Evolutionary conservation across 2,113 vertebrate genomes (phyloP).

Genomic region (Buteo buteo): DNA sequence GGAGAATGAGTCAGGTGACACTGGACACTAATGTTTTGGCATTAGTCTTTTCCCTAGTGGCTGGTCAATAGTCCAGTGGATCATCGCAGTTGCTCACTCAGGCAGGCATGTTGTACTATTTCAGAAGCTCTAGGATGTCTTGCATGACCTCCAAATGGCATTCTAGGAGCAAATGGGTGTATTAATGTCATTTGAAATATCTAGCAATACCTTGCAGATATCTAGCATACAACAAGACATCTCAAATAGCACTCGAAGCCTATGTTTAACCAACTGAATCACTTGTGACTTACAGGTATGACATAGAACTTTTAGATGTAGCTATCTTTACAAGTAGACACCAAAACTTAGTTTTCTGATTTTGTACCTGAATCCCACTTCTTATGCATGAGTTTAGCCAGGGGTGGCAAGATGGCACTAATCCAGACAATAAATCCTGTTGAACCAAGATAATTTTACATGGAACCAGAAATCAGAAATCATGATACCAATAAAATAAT

Average conservation of each 20-base stretch:
- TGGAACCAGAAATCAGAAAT: background rate
- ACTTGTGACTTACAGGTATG: accelerated
- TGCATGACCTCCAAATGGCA: background rate
- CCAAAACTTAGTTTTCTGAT: background rate
- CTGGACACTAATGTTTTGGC: background rate
- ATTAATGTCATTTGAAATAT: background rate
- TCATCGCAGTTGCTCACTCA: background rate
- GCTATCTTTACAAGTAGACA: background rate
- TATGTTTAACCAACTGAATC: background rate
- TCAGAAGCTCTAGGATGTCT: background rate
- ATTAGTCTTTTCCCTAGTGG: too few relatives aligned
- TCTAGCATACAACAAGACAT: background rate
- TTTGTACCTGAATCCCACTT: background rate
- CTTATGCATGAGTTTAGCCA: background rate
- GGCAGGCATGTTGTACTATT: background rate
- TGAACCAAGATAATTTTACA: background rate
- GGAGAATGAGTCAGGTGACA: background rate
- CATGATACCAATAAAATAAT: background rate
- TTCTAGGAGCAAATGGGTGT: accelerated
- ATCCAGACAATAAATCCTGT: background rate
- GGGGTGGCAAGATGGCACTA: background rate
- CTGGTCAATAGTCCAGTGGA: background rate
- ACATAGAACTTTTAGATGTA: background rate
- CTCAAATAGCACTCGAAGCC: background rate
- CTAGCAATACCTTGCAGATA: background rate